Evolutionary conservation across 1,140 invertebrate genomes (phyloP), one percentile per base, ranked within the genome.

Genomic region (Drosophila ogumai): DNA sequence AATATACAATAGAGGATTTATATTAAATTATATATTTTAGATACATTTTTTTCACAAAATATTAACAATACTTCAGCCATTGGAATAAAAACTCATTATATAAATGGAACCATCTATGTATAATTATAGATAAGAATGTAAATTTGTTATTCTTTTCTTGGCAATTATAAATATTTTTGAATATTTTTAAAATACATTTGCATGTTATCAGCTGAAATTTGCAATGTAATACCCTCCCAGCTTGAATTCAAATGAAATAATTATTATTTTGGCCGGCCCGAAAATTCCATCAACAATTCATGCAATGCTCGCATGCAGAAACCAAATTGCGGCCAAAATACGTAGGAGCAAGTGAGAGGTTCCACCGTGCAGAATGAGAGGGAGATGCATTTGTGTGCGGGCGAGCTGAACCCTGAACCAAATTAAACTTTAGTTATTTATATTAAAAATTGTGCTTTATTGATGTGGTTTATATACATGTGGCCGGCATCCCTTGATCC

Each of bases 361-460:
- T 19, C 28, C 2, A 10, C 10, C 17, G 0, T 10, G 1, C 31
- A 19, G 31, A 44, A 15, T 12, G 28, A 38, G 19, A 43, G 47
- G 28, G 8, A 49, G 25, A 40, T 43, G 8, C n/a, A 43, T 10
- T 8, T 40, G 17, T 46, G 40, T 58, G 58, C 66, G 63, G 50
- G 67, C 6, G 32, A 52, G 36, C 40, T 63, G 47, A 36, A 36
- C 63, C 55, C 46, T 34, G 82, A 75, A 79, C 80, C 81, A 81
- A 80, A 85, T 88, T 73, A 85, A 90, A 90, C 78, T 90, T 85
- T 90, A 81, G 85, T 88, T 88, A 90, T 88, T 88, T 88, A 88
- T 88, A 88, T 88, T 88, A 88, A 88, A 73, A 88, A 88, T 88
- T 81, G 73, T 88, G 85, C 85, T 90, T 85, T 90, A 88, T 88